Evolutionary conservation across 1,140 invertebrate genomes (phyloP).

Genomic region (Habropoda laboriosa): DNA sequence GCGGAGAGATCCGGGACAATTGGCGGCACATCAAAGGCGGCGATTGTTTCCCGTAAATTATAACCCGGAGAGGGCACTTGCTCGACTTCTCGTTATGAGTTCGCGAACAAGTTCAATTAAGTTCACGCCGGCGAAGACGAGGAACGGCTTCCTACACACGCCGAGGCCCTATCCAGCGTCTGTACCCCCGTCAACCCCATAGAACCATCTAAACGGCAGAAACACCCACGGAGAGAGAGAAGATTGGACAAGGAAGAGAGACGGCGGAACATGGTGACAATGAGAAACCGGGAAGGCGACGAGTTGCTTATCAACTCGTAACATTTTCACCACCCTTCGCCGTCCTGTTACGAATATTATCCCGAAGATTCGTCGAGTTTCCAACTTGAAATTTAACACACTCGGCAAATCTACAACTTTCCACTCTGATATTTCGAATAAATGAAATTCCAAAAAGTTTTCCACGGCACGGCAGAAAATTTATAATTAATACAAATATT

Average conservation of each 20-base stretch:
- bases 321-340: slow-evolving; percentile 12
- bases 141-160: slow-evolving; percentile 78
- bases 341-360: background rate
- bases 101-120: slow-evolving; percentile 82
- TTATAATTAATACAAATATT: too few relatives aligned
- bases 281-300: slow-evolving; percentile 30
- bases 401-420: too few relatives aligned
- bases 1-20: slow-evolving; percentile 76
- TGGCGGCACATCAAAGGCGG: slow-evolving; percentile 78
- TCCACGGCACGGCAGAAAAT: too few relatives aligned
- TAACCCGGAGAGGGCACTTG: slow-evolving; percentile 78
- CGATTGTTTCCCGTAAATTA: slow-evolving; percentile 82
- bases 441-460: too few relatives aligned
- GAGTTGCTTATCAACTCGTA: slow-evolving; percentile 29
- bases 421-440: too few relatives aligned
- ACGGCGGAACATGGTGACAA: slow-evolving; percentile 12
- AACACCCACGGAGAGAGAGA: slow-evolving; percentile 26
- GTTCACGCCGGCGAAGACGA: slow-evolving; percentile 67
- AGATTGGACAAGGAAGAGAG: too few relatives aligned
- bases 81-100: slow-evolving; percentile 82
- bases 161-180: slow-evolving; percentile 54
- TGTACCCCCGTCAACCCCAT: slow-evolving; percentile 38
- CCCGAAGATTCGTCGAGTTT: background rate
- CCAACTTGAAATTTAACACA: too few relatives aligned
- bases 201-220: slow-evolving; percentile 35